Evolutionary conservation across 1,140 invertebrate species (phyloP).

Genomic region (Nasonia longicornis): DNA sequence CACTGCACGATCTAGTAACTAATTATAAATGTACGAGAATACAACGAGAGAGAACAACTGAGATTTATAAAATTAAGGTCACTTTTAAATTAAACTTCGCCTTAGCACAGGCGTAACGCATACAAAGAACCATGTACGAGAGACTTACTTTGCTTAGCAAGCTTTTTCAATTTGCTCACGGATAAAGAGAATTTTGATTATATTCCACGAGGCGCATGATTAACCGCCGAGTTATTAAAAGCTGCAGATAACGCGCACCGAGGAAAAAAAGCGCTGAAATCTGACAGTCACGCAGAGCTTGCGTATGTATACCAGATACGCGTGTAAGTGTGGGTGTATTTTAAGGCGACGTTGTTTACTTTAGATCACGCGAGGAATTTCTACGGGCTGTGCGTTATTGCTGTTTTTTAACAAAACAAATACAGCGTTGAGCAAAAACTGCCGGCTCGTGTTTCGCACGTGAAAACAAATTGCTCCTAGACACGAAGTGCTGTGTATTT

Average conservation of each 20-base stretch:
- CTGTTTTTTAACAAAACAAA: background rate
- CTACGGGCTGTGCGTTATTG: background rate
- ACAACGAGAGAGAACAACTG: no score
- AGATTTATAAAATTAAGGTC: background rate
- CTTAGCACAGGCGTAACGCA: background rate
- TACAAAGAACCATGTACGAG: background rate
- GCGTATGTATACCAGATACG: no score
- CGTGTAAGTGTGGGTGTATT: no score
- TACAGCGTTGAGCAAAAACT: background rate
- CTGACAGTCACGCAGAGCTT: background rate
- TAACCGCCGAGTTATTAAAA: background rate
- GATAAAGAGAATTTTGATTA: constrained; percentile 4
- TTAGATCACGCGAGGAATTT: background rate
- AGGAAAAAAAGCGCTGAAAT: background rate
- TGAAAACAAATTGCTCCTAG: background rate
- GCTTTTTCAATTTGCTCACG: background rate
- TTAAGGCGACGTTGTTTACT: background rate
- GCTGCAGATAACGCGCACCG: background rate
- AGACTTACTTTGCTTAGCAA: background rate
- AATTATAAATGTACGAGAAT: background rate
- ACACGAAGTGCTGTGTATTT: background rate
- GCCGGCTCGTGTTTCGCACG: background rate
- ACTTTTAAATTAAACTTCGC: background rate
- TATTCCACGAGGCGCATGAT: background rate
- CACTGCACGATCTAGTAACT: background rate